phyloP scores from a whole-genome alignment of 2,888 invertebrate species.

The Trissolcus japonicus region DNA sequence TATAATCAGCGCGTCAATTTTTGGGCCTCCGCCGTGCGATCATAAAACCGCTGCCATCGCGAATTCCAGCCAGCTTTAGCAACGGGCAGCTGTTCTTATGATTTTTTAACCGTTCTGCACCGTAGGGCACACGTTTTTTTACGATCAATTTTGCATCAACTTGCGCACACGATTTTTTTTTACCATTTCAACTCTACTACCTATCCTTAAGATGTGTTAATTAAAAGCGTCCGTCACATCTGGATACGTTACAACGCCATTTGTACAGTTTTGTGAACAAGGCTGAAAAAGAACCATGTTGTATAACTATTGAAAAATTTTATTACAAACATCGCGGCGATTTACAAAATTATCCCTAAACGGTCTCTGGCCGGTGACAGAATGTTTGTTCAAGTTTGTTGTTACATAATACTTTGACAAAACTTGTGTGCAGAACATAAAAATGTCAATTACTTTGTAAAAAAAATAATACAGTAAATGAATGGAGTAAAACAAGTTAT shows the following conservation, averaged over 20 bases:
- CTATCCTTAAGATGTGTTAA: conserved; percentile 43
- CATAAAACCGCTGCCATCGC: conserved; percentile 44
- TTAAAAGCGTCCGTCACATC: conserved; percentile 18
- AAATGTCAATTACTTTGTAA: no score
- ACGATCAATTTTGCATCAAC: conserved; percentile 46
- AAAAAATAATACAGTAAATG: no score
- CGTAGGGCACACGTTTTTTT: conserved; percentile 37
- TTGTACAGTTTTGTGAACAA: background rate
- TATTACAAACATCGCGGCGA: no score
- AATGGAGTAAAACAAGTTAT: no score
- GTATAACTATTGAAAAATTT: no score
- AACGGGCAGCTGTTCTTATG: conserved; percentile 44
- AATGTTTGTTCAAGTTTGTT: no score
- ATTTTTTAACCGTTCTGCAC: conserved; percentile 32
- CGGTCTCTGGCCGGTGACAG: no score
- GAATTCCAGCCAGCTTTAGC: conserved; percentile 52
- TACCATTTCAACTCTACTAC: background rate
- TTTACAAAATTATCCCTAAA: conserved; percentile 1
- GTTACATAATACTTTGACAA: no score
- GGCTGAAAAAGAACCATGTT: background rate
- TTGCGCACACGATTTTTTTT: conserved; percentile 20
- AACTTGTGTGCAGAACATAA: no score
- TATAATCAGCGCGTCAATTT: conserved; percentile 70
- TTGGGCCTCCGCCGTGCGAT: conserved; percentile 31
- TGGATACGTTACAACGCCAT: no score